Conservation (phyloP, 2,888 invertebrate genomes). For the Drosophila anceps region DNA sequence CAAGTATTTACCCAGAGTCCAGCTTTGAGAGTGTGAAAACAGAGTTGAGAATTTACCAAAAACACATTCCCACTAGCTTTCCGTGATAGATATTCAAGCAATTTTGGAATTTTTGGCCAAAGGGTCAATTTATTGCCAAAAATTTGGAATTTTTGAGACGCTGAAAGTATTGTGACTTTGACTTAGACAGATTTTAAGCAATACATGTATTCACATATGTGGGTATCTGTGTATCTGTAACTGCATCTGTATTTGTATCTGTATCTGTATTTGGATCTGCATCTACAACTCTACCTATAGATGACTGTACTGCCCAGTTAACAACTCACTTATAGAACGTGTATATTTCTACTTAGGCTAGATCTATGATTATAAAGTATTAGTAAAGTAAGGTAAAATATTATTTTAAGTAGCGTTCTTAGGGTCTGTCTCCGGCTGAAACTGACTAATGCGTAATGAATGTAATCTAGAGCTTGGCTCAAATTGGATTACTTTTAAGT, state of each 20-base stretch:
- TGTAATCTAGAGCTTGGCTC: not conserved
- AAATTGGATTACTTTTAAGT: conserved; percentile 2
- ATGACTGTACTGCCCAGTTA: not conserved
- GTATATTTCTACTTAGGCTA: not conserved
- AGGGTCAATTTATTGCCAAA: not conserved
- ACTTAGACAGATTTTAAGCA: not conserved
- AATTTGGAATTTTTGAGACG: not conserved
- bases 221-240: not conserved
- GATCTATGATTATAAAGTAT: not conserved
- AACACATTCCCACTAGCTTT: not conserved
- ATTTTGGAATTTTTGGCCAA: not conserved
- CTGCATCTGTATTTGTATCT: not conserved
- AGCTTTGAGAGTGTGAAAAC: conserved; percentile 10
- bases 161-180: not conserved
- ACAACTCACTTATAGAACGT: not conserved
- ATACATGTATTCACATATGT: too few relatives aligned
- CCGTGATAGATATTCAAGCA: not conserved
- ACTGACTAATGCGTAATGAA: not conserved
- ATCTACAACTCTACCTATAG: too few relatives aligned
- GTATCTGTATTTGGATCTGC: not conserved
- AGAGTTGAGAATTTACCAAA: conserved; percentile 1
- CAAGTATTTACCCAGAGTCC: conserved; percentile 21
- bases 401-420: not conserved
- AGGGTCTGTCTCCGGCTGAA: conserved; percentile 1
- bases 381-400: not conserved